These are phyloP conservation scores for Rachycentron canadum DNA, from an alignment of 2,797 vertebrate genomes.

Conservation along the genomic window DNA sequence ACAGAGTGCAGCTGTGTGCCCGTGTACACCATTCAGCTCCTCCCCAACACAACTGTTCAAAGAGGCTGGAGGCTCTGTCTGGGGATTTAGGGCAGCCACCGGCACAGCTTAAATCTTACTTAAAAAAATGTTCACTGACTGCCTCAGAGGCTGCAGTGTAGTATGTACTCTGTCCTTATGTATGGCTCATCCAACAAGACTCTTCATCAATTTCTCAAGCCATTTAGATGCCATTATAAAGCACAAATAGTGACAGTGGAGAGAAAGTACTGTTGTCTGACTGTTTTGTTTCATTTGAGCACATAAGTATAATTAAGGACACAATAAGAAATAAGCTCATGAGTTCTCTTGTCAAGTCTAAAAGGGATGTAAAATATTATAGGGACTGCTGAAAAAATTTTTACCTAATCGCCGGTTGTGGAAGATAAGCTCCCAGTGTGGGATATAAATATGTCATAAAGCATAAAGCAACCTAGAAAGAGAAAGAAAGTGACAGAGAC, in stretches of 20 bases:
- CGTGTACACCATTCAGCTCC: constrained; percentile 61
- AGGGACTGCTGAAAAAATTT: constrained; percentile 25
- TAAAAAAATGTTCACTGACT: constrained; percentile 67
- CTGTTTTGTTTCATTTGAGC: constrained; percentile 33
- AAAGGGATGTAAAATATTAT: constrained; percentile 22
- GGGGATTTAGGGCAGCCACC: constrained; percentile 76
- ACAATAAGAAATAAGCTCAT: constrained; percentile 25
- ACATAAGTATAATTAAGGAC: constrained; percentile 14
- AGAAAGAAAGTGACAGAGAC: constrained; percentile 30
- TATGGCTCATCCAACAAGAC: constrained; percentile 39
- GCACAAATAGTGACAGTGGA: constrained; percentile 24
- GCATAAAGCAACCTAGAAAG: constrained; percentile 33
- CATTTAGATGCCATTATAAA: constrained; percentile 40
- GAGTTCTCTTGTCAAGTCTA: constrained; percentile 25
- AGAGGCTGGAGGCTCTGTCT: constrained; percentile 72
- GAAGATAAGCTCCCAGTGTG: constrained; percentile 45
- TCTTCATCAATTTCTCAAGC: constrained; percentile 53
- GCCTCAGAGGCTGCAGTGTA: constrained; percentile 68
- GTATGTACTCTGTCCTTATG: constrained; percentile 43
- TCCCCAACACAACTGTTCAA: constrained; percentile 69
- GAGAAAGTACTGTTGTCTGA: constrained; percentile 19
- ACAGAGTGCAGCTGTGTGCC: constrained; percentile 76
- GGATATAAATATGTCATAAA: constrained; percentile 48
- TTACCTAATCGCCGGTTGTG: constrained; percentile 41
- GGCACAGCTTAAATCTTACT: constrained; percentile 73